Evolutionary conservation across 2,888 invertebrate genomes (phyloP).

Genomic region (Caenorhabditis wallacei): DNA sequence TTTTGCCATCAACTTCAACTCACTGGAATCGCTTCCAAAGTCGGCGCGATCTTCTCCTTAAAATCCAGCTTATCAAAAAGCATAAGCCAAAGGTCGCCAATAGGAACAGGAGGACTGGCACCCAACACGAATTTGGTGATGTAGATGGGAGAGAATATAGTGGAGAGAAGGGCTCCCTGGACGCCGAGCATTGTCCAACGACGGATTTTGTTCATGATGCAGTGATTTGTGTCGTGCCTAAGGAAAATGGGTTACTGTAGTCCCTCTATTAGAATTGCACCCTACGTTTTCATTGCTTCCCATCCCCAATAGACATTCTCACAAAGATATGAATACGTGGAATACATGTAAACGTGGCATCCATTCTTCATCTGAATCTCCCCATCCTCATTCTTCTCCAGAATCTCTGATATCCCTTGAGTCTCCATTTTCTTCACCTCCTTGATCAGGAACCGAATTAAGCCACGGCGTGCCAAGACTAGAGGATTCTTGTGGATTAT

Average conservation of each 20-base stretch:
- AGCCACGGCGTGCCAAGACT: constrained; percentile 28
- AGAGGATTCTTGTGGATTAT: constrained; percentile 39
- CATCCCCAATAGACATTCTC: constrained; percentile 35
- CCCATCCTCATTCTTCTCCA: constrained; percentile 22
- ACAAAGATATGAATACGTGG: constrained; percentile 35
- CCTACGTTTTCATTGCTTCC: constrained; percentile 28
- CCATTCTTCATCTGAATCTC: constrained; percentile 26
- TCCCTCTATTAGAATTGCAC: too few relatives aligned
- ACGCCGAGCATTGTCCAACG: constrained; percentile 85
- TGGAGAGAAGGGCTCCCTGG: constrained; percentile 85
- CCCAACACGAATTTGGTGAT: constrained; percentile 40
- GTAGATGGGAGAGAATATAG: constrained; percentile 87
- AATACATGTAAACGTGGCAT: constrained; percentile 49
- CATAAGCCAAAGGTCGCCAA: not conserved
- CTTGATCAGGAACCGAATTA: constrained; percentile 26
- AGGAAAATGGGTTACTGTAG: not conserved
- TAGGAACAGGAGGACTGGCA: constrained; percentile 13
- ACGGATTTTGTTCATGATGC: constrained; percentile 82
- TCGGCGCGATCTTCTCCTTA: constrained; percentile 3
- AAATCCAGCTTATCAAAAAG: constrained; percentile 12
- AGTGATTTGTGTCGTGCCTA: constrained; percentile 52
- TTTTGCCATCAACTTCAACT: too few relatives aligned
- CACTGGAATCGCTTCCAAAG: constrained; percentile 20
- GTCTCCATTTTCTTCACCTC: constrained; percentile 21
- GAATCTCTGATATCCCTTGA: not conserved